Evolutionary conservation across 2,113 vertebrate genomes (phyloP).

Genomic region (Rhizomys pruinosus): DNA sequence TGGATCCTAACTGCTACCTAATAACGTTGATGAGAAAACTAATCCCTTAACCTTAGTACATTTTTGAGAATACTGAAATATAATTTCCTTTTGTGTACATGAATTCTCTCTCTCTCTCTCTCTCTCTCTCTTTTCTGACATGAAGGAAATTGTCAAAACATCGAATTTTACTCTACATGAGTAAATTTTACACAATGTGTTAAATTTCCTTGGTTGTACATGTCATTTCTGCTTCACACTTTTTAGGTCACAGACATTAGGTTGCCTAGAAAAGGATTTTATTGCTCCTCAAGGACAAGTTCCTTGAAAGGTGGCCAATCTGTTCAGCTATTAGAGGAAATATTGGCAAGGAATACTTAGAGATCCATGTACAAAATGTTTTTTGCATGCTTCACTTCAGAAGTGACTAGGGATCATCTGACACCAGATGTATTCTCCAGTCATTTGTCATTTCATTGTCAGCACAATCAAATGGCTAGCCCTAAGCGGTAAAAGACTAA

Average conservation of each 20-base stretch:
- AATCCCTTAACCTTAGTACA: slow-evolving; percentile 1
- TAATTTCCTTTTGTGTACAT: neutral
- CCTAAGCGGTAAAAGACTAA: slow-evolving; percentile 51
- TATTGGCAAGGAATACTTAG: slow-evolving; percentile 65
- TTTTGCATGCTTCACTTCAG: slow-evolving; percentile 70
- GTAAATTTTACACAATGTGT: slow-evolving; percentile 56
- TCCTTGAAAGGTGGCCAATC: slow-evolving; percentile 61
- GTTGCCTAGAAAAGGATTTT: slow-evolving; percentile 73
- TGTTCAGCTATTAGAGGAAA: slow-evolving; percentile 55
- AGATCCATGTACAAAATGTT: slow-evolving; percentile 62
- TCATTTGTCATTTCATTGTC: slow-evolving; percentile 75
- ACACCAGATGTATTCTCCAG: slow-evolving; percentile 77
- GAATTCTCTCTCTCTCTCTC: too few relatives aligned
- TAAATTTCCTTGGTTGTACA: slow-evolving; percentile 65
- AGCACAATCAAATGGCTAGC: neutral
- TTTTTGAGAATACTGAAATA: neutral
- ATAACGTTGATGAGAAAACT: slow-evolving; percentile 51
- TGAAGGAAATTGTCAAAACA: slow-evolving; percentile 38
- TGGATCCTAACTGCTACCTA: slow-evolving; percentile 8
- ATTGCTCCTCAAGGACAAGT: slow-evolving; percentile 63
- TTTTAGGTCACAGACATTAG: slow-evolving; percentile 73
- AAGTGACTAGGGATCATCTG: slow-evolving; percentile 68
- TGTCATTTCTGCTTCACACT: slow-evolving; percentile 59
- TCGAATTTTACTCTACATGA: slow-evolving; percentile 63
- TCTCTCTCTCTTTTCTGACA: slow-evolving; percentile 26